Base-by-base conservation (phyloP, 2,888 invertebrate species). In the Macaria liturata region DNA sequence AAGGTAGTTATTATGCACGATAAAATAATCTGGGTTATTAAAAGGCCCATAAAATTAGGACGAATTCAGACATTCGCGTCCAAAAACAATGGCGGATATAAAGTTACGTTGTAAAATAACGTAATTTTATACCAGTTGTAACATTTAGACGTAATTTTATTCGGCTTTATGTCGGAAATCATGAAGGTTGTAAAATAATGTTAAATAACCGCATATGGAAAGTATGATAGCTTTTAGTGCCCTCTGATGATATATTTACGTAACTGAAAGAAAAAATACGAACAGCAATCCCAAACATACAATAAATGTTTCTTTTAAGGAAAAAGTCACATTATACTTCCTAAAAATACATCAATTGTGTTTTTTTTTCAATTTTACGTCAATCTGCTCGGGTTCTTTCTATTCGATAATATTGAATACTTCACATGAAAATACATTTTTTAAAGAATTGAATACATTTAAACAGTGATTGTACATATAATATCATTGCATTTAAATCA, bases 81-180 rank as follows among this genome's bases (percentile, higher is more conserved):
- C 54, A 43, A 54, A 54, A 54, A 54, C 53, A 54, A 47, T 43
- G 32, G 32, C 30, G 43, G 40, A 34, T 45, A 46, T 53, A 53
- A 47, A 47, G 47, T 54, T 47, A 42, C 46, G 53, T 51, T 46
- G 42, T 52, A 52, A 55, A 59, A 51, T 54, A 34, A 54, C 34
- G 48, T 49, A 55, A 51, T 45, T 51, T 54, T 48, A 51, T 55
- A 46, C 55, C 30, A 32, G 46, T 32, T 49, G 49, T 51, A 46
- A 59, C 49, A 49, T 60, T 43, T 52, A 42, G 31, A 9, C 45
- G 54, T 54, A 55, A 51, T 51, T 52, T 55, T 55, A 55, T 52
- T 49, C 49, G 42, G 8, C 39, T 59, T 59, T 59, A 59, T 55
- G 59, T 49, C 34, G 45, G 47, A 45, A 59, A 59, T 59, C 55